phyloP scores from a whole-genome alignment of 2,113 vertebrate genomes.

The Mesocricetus auratus region DNA sequence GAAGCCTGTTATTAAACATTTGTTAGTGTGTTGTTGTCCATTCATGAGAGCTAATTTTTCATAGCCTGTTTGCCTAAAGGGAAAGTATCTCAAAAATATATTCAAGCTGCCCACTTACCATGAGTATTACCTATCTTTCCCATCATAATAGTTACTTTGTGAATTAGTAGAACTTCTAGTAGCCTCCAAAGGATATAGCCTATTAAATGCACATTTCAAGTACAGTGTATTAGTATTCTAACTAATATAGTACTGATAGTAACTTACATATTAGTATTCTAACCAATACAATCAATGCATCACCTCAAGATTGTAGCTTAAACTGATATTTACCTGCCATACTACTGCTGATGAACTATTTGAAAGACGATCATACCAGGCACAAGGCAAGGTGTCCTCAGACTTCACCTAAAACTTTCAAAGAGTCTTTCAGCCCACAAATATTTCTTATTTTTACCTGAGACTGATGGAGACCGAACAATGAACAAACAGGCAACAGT shows the following conservation, averaged over 20 bases:
- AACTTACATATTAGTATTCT: no score
- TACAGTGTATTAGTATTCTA: background rate
- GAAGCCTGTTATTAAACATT: background rate
- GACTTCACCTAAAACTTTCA: slow-evolving; percentile 3
- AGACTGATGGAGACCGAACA: background rate
- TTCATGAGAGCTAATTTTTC: background rate
- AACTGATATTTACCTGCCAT: background rate
- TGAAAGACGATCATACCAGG: background rate
- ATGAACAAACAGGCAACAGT: background rate
- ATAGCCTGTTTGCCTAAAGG: background rate
- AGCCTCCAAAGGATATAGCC: background rate
- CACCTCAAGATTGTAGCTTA: background rate
- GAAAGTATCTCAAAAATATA: background rate
- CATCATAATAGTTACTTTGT: background rate
- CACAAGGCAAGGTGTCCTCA: background rate
- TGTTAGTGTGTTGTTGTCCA: background rate
- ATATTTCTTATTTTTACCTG: background rate
- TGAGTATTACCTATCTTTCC: background rate
- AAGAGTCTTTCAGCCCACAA: background rate
- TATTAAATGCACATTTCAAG: background rate
- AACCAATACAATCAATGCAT: background rate
- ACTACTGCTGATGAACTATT: background rate
- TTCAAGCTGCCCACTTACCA: background rate
- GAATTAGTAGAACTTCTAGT: background rate
- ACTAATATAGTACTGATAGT: background rate